Evolutionary conservation across 2,888 invertebrate genomes (phyloP).

Genomic region (Leucozona laternaria): DNA sequence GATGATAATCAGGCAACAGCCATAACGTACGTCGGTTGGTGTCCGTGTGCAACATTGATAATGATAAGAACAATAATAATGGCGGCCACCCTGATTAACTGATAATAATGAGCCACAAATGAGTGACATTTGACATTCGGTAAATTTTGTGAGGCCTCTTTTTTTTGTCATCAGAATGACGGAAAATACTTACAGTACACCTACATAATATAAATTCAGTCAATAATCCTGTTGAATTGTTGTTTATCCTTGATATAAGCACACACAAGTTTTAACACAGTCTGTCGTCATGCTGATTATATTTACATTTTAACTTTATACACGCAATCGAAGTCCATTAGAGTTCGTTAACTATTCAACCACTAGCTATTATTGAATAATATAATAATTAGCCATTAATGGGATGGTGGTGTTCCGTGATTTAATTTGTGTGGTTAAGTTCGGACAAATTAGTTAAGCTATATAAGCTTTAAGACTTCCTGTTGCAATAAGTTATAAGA

Average conservation of each 20-base stretch:
- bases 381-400: not conserved
- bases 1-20: conserved; percentile 23
- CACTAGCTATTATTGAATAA: conserved; percentile 47
- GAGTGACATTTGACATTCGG: conserved; percentile 74
- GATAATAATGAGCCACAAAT: conserved; percentile 74
- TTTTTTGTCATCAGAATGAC: conserved; percentile 22
- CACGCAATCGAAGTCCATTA: conserved; percentile 44
- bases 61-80: conserved; percentile 29
- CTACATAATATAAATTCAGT: conserved; percentile 42
- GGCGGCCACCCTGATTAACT: conserved; percentile 57
- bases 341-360: conserved; percentile 42
- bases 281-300: conserved; percentile 26
- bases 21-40: not conserved
- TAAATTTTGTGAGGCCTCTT: conserved; percentile 60
- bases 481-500: too few relatives aligned
- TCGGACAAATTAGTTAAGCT: too few relatives aligned
- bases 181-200: not conserved
- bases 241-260: conserved; percentile 35
- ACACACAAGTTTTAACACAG: conserved; percentile 15
- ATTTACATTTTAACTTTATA: conserved; percentile 45
- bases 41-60: conserved; percentile 17
- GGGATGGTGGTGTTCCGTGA: conserved; percentile 24
- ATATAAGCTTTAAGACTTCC: too few relatives aligned
- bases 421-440: conserved; percentile 20
- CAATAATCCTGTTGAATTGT: conserved; percentile 71